A percentile compares a stretch with the other conserved stretches of the same genome.
phyloP scores from a whole-genome alignment of 1,140 invertebrate species.

The Drosophila melanica region DNA sequence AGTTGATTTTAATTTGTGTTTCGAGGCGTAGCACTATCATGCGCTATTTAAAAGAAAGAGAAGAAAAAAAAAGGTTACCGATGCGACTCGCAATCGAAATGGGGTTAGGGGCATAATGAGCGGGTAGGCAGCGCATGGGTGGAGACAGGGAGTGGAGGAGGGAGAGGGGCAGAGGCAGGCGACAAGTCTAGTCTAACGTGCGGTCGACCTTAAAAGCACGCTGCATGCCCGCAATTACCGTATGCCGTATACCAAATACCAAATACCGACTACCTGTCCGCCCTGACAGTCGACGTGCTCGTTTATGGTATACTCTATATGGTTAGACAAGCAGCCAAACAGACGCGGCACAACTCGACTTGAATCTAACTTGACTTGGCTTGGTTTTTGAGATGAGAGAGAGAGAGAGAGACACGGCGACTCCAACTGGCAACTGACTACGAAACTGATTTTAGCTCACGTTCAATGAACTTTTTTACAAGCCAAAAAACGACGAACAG shows the following conservation, averaged over 20 bases:
- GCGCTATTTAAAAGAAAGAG: conserved; percentile 11
- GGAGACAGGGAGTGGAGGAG: neutral
- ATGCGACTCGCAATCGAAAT: conserved; percentile 34
- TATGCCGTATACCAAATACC: conserved; percentile 20
- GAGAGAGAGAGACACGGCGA: neutral
- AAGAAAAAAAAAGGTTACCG: conserved; percentile 32
- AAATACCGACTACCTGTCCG: conserved; percentile 59
- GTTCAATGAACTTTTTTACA: conserved; percentile 69
- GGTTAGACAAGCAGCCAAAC: conserved; percentile 41
- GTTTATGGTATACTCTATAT: conserved; percentile 36
- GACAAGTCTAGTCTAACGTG: conserved; percentile 15
- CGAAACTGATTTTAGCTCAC: conserved; percentile 41
- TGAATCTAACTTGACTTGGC: conserved; percentile 7
- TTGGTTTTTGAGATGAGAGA: conserved; percentile 5
- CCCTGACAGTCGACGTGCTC: conserved; percentile 44
- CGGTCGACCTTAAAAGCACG: conserved; percentile 31
- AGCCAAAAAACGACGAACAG: conserved; percentile 41
- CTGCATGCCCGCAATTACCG: conserved; percentile 32
- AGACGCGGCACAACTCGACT: neutral
- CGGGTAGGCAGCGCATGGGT: neutral
- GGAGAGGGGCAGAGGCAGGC: neutral
- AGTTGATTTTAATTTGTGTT: conserved; percentile 28
- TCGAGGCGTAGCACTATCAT: conserved; percentile 29
- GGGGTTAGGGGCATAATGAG: conserved; percentile 39
- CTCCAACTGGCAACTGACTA: neutral